Conservation (phyloP, 2,888 invertebrate genomes). For the Tridacna crocea region DNA sequence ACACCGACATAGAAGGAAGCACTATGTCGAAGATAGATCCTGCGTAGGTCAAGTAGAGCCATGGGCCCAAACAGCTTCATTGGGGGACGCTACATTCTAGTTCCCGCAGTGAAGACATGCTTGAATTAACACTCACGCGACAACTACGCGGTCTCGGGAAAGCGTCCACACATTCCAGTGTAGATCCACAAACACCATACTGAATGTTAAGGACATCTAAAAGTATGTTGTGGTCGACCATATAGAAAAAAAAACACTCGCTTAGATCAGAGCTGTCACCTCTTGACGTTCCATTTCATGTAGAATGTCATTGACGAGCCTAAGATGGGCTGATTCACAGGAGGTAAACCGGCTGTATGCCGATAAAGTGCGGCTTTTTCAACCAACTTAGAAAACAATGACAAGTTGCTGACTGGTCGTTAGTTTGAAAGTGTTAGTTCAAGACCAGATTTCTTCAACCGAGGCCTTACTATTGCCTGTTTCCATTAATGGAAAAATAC, state of each 20-base stretch:
- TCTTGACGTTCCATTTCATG: background rate
- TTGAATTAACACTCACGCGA: background rate
- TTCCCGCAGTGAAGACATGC: background rate
- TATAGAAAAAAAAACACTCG: background rate
- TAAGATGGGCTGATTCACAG: background rate
- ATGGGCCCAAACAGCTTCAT: background rate
- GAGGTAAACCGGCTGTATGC: background rate
- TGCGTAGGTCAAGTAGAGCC: background rate
- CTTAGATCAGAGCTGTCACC: conserved; percentile 4
- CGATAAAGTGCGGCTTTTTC: background rate
- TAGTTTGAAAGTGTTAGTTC: conserved; percentile 1
- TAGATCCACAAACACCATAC: background rate
- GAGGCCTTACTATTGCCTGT: background rate
- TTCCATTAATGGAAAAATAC: conserved; percentile 2
- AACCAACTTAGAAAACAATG: background rate
- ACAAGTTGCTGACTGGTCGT: background rate
- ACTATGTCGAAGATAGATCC: no score
- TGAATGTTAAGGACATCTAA: background rate
- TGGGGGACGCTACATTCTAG: background rate
- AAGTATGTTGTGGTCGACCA: background rate
- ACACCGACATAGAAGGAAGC: no score
- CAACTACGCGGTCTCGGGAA: conserved; percentile 1
- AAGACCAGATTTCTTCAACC: background rate
- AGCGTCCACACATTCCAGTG: background rate
- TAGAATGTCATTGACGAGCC: background rate